Evolutionary conservation across 1,140 invertebrate species (phyloP).

Genomic region (Drosophila persimilis): DNA sequence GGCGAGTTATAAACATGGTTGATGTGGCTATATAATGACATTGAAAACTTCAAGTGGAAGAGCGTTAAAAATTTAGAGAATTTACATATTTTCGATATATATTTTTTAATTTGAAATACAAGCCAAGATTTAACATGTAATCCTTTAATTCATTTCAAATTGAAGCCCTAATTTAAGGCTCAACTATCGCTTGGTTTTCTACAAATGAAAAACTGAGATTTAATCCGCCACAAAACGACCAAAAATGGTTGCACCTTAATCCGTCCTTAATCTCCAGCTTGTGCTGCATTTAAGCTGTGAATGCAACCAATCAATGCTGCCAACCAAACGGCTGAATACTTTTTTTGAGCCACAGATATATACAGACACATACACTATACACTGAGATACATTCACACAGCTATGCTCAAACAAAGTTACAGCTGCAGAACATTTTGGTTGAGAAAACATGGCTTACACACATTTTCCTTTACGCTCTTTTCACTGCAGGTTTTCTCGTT

Average conservation of each 20-base stretch:
- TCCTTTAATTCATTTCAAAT: too few relatives aligned
- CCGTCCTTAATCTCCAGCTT: not conserved
- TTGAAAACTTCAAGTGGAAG: conserved; percentile 11
- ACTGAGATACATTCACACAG: too few relatives aligned
- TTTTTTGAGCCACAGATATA: not conserved
- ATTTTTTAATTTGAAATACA: too few relatives aligned
- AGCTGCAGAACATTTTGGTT: conserved; percentile 13
- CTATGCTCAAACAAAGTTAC: not conserved
- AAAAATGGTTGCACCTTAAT: not conserved
- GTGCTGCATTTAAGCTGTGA: conserved; percentile 9
- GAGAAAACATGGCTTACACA: not conserved
- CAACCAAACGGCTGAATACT: conserved; percentile 20
- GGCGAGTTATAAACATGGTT: conserved; percentile 25
- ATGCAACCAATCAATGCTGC: conserved; percentile 14
- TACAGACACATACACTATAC: not conserved
- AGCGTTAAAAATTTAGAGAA: conserved; percentile 7
- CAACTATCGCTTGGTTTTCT: too few relatives aligned
- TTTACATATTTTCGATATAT: not conserved
- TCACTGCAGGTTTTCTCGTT: conserved; percentile 87
- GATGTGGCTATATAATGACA: conserved; percentile 18
- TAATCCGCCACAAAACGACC: not conserved
- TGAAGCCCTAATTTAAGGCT: too few relatives aligned
- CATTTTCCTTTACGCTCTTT: conserved; percentile 2
- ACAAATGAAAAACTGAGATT: not conserved
- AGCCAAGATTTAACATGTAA: too few relatives aligned